phyloP scores from a whole-genome alignment of 2,888 invertebrate genomes.

The Thereva unica region DNA sequence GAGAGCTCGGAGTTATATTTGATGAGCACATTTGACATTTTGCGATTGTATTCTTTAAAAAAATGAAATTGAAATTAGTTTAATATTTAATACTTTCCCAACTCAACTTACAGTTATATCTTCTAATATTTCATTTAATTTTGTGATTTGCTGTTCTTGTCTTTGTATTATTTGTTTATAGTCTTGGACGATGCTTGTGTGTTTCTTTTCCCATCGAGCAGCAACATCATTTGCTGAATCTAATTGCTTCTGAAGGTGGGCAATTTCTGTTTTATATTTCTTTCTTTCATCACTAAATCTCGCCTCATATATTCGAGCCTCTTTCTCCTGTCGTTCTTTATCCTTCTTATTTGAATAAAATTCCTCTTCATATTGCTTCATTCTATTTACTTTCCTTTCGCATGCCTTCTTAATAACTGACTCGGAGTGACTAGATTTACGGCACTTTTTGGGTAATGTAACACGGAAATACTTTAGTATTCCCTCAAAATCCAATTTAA shows the following conservation, averaged over 20 bases:
- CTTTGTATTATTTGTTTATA: slow-evolving; percentile 91
- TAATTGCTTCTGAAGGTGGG: slow-evolving; percentile 75
- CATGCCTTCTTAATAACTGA: slow-evolving; percentile 90
- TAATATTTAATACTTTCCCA: slow-evolving; percentile 1
- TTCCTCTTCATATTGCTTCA: slow-evolving; percentile 94
- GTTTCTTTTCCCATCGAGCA: slow-evolving; percentile 72
- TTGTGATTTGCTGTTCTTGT: slow-evolving; percentile 78
- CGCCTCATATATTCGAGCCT: slow-evolving; percentile 73
- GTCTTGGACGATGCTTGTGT: slow-evolving; percentile 82
- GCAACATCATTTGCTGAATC: slow-evolving; percentile 75
- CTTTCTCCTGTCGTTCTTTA: slow-evolving; percentile 66
- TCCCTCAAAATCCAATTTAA: slow-evolving; percentile 95
- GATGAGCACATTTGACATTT: slow-evolving; percentile 61
- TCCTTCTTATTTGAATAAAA: slow-evolving; percentile 75
- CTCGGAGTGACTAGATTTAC: slow-evolving; percentile 86
- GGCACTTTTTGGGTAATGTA: slow-evolving; percentile 93
- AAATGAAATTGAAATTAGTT: slow-evolving; percentile 2
- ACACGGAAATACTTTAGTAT: slow-evolving; percentile 98
- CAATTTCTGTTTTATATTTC: slow-evolving; percentile 58
- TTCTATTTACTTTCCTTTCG: slow-evolving; percentile 87
- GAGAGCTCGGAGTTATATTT: slow-evolving; percentile 43
- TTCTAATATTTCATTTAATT: slow-evolving; percentile 63
- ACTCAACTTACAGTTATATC: slow-evolving; percentile 65
- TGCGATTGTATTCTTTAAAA: slow-evolving; percentile 59
- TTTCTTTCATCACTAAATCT: slow-evolving; percentile 59